Evolutionary conservation across 1,140 invertebrate genomes (phyloP).

Genomic region (Drosophila pseudoobscura): DNA sequence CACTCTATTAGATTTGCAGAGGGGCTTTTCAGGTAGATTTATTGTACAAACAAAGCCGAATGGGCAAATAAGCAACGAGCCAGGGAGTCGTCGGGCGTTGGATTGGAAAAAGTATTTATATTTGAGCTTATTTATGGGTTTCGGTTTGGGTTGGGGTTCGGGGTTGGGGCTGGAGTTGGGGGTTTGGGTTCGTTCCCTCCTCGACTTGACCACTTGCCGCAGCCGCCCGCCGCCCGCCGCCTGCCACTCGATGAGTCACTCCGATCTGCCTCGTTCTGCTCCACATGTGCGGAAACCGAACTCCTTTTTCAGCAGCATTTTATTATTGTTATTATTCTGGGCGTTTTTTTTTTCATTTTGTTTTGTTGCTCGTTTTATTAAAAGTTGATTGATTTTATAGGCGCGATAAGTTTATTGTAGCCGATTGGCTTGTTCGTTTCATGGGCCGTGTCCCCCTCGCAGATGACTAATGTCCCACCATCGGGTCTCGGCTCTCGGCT

Average conservation of each 20-base stretch:
- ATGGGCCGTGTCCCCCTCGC: conserved; percentile 19
- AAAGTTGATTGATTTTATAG: conserved; percentile 78
- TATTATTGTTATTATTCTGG: conserved; percentile 56
- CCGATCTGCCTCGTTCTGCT: conserved; percentile 31
- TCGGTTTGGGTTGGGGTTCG: conserved; percentile 11
- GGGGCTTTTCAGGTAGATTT: conserved; percentile 69
- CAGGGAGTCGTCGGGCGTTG: conserved; percentile 22
- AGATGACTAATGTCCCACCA: conserved; percentile 66
- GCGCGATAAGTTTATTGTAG: conserved; percentile 76
- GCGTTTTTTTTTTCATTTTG: conserved; percentile 17
- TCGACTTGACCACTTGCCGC: conserved; percentile 37
- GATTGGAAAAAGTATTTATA: conserved; percentile 51
- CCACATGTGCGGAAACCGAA: conserved; percentile 69
- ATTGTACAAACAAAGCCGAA: conserved; percentile 67
- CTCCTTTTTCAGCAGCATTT: conserved; percentile 66
- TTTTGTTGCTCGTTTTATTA: conserved; percentile 30
- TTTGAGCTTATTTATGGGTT: conserved; percentile 73
- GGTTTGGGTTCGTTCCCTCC: conserved; percentile 30
- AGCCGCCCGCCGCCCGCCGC: conserved; percentile 22
- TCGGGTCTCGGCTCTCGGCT: conserved; percentile 2
- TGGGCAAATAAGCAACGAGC: conserved; percentile 60
- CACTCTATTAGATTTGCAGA: conserved; percentile 57
- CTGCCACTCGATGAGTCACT: conserved; percentile 59
- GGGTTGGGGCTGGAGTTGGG: conserved; percentile 26
- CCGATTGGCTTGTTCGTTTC: conserved; percentile 19